A percentile compares a stretch with the other conserved stretches of the same genome.
Conservation (phyloP, 2,113 vertebrate genomes). For the Sciurus niger region DNA sequence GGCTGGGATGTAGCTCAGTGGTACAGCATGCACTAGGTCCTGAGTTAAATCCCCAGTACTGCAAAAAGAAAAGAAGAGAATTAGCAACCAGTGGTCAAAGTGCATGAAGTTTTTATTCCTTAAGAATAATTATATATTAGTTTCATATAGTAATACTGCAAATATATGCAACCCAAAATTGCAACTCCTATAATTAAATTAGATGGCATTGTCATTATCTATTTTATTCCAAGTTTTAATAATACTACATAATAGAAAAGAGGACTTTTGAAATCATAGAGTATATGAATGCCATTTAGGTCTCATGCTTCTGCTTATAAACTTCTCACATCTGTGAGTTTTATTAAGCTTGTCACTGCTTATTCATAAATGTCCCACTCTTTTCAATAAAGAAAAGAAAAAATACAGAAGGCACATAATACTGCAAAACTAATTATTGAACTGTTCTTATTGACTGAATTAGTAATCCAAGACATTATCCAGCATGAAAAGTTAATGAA, state of each 20-base stretch:
- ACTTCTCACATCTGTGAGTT: conserved; percentile 62
- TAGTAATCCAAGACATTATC: conserved; percentile 63
- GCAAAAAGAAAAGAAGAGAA: no score
- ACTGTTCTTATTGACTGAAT: conserved; percentile 68
- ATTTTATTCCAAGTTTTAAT: conserved; percentile 63
- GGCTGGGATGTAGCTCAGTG: no score
- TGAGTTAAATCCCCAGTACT: no score
- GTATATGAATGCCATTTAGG: conserved; percentile 29
- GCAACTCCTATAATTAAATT: conserved; percentile 58
- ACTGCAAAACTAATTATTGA: conserved; percentile 79
- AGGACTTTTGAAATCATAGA: conserved; percentile 4
- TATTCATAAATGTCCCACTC: conserved; percentile 49
- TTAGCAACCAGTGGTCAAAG: no score
- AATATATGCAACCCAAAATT: not conserved
- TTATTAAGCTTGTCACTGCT: conserved; percentile 68
- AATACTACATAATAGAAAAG: conserved; percentile 63
- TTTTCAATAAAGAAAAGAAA: conserved; percentile 65
- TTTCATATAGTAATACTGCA: not conserved
- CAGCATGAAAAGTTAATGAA: conserved; percentile 75
- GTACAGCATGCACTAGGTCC: no score
- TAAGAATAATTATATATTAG: conserved; percentile 10
- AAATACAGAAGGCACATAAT: conserved; percentile 67
- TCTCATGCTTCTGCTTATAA: conserved; percentile 56
- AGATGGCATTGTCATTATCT: not conserved
- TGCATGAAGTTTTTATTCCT: not conserved